Conservation (phyloP, 2,797 vertebrate genomes). For the Trichosurus vulpecula region DNA sequence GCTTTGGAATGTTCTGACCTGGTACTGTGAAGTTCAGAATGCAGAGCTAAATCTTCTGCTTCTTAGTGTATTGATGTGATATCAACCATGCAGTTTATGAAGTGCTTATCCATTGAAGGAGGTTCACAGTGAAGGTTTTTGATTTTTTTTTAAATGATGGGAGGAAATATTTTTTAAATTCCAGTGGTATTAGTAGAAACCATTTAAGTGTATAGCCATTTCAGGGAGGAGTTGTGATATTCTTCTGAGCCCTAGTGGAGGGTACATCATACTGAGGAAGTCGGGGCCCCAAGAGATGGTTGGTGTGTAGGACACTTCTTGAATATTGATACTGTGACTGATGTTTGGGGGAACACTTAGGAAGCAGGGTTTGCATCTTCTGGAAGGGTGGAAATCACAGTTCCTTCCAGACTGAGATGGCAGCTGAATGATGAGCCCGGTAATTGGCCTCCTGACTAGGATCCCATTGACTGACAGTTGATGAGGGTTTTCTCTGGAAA, state of each 20-base stretch:
- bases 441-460: constrained; percentile 22
- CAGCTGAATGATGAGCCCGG: constrained; percentile 27
- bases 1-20: background rate
- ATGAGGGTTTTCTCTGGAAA: constrained; percentile 63
- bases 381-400: constrained; percentile 33
- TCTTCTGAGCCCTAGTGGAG: background rate
- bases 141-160: background rate
- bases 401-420: constrained; percentile 11
- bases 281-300: background rate
- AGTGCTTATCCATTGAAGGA: background rate
- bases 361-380: background rate
- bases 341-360: constrained; percentile 19
- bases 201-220: background rate
- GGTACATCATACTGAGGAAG: background rate
- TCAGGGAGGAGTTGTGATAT: background rate
- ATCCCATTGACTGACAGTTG: constrained; percentile 53
- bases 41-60: background rate
- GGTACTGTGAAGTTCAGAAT: background rate
- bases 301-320: background rate
- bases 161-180: background rate
- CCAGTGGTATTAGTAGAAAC: no score
- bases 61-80: background rate
- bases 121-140: background rate
- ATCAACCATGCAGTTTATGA: background rate
- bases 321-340: background rate